Percentiles rank a stretch among this genome's conserved stretches.
phyloP scores from a whole-genome alignment of 2,797 vertebrate genomes.

The Thunnus albacares region DNA sequence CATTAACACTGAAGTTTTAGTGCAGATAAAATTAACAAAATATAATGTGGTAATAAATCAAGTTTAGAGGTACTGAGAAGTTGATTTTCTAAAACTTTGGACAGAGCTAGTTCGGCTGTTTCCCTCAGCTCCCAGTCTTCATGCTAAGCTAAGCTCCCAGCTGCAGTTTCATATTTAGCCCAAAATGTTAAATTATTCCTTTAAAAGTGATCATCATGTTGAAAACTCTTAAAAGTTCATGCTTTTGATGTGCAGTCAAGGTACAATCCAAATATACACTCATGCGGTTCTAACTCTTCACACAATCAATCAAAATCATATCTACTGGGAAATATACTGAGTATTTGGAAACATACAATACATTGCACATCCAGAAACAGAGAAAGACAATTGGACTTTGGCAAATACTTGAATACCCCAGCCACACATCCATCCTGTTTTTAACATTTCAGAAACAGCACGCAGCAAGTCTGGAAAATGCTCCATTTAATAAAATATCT shows the following conservation, averaged over 20 bases:
- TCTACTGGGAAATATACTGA: background rate
- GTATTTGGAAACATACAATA: background rate
- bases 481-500: background rate
- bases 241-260: background rate
- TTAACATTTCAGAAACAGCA: background rate
- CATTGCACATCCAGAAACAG: conserved; percentile 1
- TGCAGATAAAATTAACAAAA: no score
- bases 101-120: no score
- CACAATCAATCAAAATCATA: background rate
- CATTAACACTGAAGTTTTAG: background rate
- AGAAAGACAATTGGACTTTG: conserved; percentile 8
- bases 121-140: no score
- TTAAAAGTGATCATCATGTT: background rate
- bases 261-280: background rate
- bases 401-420: background rate
- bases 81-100: no score
- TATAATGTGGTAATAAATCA: no score
- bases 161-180: no score
- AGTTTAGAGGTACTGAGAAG: no score
- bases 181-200: background rate
- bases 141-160: no score
- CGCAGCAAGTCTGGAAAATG: background rate
- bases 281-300: background rate
- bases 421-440: no score
- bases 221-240: background rate